These are phyloP conservation scores for Callyntrura sp. DNA, from an alignment of 2,888 invertebrate genomes.

Conservation along the genomic window DNA sequence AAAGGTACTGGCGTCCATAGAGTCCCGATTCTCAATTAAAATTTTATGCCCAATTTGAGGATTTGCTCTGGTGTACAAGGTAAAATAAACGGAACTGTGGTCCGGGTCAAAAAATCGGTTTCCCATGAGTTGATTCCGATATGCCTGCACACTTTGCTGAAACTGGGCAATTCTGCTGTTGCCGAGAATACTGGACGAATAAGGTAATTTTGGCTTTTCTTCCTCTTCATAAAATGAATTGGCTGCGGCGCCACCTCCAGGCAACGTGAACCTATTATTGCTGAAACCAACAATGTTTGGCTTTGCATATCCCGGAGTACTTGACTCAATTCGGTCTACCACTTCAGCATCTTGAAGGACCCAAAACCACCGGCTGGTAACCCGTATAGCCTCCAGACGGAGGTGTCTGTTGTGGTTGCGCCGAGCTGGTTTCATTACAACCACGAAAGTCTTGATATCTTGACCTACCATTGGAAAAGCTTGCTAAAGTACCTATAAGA, in stretches of 20 bases:
- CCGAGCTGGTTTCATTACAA: conserved; percentile 40
- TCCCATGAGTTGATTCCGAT: conserved; percentile 55
- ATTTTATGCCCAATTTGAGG: conserved; percentile 73
- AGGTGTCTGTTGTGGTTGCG: background rate
- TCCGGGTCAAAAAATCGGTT: conserved; percentile 63
- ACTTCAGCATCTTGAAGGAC: background rate
- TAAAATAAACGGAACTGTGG: conserved; percentile 16
- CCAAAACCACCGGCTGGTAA: conserved; percentile 43
- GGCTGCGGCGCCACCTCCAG: background rate
- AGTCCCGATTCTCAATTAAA: conserved; percentile 46
- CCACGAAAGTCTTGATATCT: conserved; percentile 60
- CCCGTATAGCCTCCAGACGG: background rate
- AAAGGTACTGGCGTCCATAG: conserved; percentile 74
- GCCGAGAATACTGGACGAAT: background rate
- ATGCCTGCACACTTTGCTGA: conserved; percentile 26
- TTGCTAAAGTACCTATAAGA: conserved; percentile 47
- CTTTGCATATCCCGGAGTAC: background rate
- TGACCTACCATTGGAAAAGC: conserved; percentile 57
- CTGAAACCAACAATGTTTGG: conserved; percentile 1
- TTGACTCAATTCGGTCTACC: conserved; percentile 11
- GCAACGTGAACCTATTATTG: conserved; percentile 27
- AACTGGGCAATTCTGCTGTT: conserved; percentile 37
- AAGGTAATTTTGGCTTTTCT: background rate
- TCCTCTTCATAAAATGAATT: conserved; percentile 26
- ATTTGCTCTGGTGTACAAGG: conserved; percentile 65